Conservation (phyloP, 1,140 invertebrate genomes). For the Cotesia chilonis region DNA sequence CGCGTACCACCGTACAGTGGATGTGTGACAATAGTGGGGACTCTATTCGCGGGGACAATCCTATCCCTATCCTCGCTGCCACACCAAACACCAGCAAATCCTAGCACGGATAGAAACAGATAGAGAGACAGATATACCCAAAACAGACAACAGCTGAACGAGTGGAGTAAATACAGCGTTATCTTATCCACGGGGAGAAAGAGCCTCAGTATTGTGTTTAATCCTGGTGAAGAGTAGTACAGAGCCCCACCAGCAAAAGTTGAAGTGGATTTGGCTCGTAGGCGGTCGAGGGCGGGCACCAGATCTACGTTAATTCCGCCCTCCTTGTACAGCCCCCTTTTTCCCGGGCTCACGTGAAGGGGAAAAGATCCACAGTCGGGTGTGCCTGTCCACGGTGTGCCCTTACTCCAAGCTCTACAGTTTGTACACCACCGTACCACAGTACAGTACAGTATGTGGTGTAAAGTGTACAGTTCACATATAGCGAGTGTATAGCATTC, state of each 20-base stretch:
- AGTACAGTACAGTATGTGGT: too few relatives aligned
- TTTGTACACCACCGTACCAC: too few relatives aligned
- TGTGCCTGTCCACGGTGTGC: background rate
- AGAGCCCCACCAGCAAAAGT: constrained; percentile 34
- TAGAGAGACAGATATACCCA: background rate
- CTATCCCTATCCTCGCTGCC: too few relatives aligned
- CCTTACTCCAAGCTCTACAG: background rate
- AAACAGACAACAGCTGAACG: too few relatives aligned
- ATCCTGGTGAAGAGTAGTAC: background rate
- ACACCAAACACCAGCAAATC: too few relatives aligned
- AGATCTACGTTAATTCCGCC: constrained; percentile 51
- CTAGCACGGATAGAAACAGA: too few relatives aligned
- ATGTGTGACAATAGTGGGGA: too few relatives aligned
- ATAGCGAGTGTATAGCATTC: background rate
- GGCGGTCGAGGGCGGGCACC: constrained; percentile 59
- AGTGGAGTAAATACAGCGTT: too few relatives aligned
- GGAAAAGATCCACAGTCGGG: constrained; percentile 3
- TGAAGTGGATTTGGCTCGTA: constrained; percentile 42
- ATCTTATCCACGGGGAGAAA: constrained; percentile 3
- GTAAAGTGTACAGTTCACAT: too few relatives aligned
- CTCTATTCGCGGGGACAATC: too few relatives aligned
- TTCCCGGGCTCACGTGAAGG: constrained; percentile 39
- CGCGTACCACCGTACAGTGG: too few relatives aligned
- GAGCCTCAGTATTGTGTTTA: too few relatives aligned
- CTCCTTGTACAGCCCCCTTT: constrained; percentile 56